Evolutionary conservation across 2,797 vertebrate genomes (phyloP).

Genomic region (Spinus olivaceus): DNA sequence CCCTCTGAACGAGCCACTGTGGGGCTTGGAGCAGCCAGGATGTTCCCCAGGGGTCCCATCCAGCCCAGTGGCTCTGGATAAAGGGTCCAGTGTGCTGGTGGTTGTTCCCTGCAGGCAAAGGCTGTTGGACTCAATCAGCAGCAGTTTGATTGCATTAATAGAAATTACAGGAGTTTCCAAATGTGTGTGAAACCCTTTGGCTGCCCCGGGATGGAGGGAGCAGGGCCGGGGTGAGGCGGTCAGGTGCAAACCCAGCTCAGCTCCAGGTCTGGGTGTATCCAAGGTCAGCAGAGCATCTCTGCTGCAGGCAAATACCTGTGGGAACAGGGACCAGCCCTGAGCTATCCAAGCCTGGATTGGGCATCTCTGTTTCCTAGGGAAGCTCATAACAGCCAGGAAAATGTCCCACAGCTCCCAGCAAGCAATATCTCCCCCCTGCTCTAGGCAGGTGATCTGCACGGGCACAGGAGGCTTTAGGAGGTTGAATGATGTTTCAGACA

Average conservation of each 20-base stretch:
- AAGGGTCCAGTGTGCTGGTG: not conserved
- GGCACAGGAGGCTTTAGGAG: not conserved
- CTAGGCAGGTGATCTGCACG: not conserved
- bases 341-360: not conserved
- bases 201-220: not conserved
- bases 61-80: not conserved
- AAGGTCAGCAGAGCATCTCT: not conserved
- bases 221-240: not conserved
- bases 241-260: fast-evolving
- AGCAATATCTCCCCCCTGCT: not conserved
- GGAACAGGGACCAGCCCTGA: not conserved
- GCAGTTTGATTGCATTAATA: not conserved
- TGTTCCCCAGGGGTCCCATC: not conserved
- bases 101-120: not conserved
- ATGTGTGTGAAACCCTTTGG: fast-evolving
- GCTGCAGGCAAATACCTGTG: not conserved
- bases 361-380: not conserved
- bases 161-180: not conserved
- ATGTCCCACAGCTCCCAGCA: not conserved
- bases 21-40: not conserved
- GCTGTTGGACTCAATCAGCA: not conserved
- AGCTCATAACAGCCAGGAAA: not conserved
- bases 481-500: not conserved
- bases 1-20: fast-evolving
- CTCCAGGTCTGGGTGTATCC: not conserved